Percentiles rank a stretch among this genome's conserved stretches.
Evolutionary conservation across 2,888 invertebrate genomes (phyloP).

Genomic region (Reticulitermes lucifugus): DNA sequence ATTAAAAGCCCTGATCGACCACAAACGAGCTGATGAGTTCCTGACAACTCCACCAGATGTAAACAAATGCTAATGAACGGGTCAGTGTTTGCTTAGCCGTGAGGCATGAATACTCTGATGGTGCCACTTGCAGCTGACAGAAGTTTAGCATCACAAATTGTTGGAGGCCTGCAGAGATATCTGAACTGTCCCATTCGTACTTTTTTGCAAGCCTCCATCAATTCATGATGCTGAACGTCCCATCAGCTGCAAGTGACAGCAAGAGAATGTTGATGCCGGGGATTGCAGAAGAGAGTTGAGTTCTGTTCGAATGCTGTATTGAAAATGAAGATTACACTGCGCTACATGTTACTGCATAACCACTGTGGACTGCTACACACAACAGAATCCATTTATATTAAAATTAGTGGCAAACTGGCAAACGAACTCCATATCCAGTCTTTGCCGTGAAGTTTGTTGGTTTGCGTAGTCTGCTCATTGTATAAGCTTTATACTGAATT

Average conservation of each 20-base stretch:
- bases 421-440: conserved; percentile 4
- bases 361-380: no score
- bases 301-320: background rate
- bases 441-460: conserved; percentile 1
- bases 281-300: background rate
- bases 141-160: conserved; percentile 7
- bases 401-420: conserved; percentile 15
- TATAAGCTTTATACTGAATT: conserved; percentile 14
- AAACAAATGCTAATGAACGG: conserved; percentile 79
- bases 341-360: background rate
- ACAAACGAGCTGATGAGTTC: conserved; percentile 93
- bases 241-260: background rate
- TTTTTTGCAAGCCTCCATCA: background rate
- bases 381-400: background rate
- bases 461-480: conserved; percentile 7
- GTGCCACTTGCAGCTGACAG: conserved; percentile 25
- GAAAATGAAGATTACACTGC: background rate
- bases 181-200: background rate
- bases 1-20: conserved; percentile 90
- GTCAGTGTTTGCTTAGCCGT: conserved; percentile 16
- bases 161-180: background rate
- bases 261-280: background rate
- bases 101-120: conserved; percentile 7
- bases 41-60: conserved; percentile 87
- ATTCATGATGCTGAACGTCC: background rate